These are phyloP conservation scores for Pantherophis alleghaniensis DNA, from an alignment of 2,797 vertebrate genomes.

Conservation along the genomic window DNA sequence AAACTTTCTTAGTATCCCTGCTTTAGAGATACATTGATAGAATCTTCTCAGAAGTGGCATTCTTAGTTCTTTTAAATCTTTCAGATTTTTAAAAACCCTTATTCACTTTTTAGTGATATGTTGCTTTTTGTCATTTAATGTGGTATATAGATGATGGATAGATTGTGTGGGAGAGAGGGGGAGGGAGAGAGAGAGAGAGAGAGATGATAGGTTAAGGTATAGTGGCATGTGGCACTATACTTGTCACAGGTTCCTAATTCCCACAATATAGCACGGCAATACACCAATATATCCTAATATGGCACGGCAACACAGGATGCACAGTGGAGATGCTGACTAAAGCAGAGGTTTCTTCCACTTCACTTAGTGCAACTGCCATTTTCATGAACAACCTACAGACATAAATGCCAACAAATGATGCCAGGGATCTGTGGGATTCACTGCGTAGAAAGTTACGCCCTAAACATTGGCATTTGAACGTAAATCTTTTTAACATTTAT, in stretches of 20 bases:
- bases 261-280: not conserved
- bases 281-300: not conserved
- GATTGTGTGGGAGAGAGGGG: not conserved
- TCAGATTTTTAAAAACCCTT: not conserved
- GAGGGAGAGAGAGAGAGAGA: not conserved
- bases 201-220: not conserved
- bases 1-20: not conserved
- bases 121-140: not conserved
- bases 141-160: not conserved
- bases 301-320: not conserved
- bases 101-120: not conserved
- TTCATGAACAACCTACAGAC: not conserved
- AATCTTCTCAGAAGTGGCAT: not conserved
- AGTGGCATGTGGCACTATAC: not conserved
- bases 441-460: not conserved
- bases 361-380: not conserved
- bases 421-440: not conserved
- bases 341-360: too few species aligned
- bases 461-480: too few species aligned
- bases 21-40: not conserved
- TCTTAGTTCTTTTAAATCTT: not conserved
- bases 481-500: too few species aligned
- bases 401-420: not conserved
- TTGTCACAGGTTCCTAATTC: not conserved
- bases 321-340: not conserved